Evolutionary conservation across 2,113 vertebrate genomes (phyloP).

Genomic region (Cairina moschata): DNA sequence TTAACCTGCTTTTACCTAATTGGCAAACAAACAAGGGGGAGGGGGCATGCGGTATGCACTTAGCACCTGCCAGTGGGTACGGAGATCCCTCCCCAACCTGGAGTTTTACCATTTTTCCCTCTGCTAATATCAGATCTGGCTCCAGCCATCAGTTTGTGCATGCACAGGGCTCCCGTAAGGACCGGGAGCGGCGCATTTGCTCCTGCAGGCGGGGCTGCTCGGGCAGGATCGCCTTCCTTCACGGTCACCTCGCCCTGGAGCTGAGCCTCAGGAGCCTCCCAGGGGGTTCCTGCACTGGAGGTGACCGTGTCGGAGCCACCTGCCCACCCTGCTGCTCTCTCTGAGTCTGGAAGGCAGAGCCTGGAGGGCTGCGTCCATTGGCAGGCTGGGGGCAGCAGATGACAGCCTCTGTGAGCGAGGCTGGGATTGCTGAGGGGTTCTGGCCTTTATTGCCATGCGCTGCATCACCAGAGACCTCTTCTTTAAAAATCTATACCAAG

Average conservation of each 20-base stretch:
- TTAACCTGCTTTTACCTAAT: not conserved
- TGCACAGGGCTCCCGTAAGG: not conserved
- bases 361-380: accelerated
- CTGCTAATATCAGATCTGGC: not conserved
- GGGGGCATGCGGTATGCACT: not conserved
- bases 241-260: not conserved
- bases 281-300: not conserved
- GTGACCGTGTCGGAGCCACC: accelerated
- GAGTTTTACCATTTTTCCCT: not conserved
- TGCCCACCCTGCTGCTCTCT: accelerated
- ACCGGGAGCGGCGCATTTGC: not conserved
- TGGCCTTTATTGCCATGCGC: accelerated
- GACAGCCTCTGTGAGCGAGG: not conserved
- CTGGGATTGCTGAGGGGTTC: not conserved
- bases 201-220: not conserved
- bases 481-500: not conserved
- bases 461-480: not conserved
- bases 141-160: not conserved
- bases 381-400: not conserved
- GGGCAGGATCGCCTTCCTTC: not conserved
- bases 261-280: accelerated
- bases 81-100: not conserved
- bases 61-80: not conserved
- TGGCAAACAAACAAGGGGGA: not conserved
- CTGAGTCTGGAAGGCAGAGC: not conserved